Evolutionary conservation across 2,888 invertebrate species (phyloP).

Genomic region (Invenusta paracnida): DNA sequence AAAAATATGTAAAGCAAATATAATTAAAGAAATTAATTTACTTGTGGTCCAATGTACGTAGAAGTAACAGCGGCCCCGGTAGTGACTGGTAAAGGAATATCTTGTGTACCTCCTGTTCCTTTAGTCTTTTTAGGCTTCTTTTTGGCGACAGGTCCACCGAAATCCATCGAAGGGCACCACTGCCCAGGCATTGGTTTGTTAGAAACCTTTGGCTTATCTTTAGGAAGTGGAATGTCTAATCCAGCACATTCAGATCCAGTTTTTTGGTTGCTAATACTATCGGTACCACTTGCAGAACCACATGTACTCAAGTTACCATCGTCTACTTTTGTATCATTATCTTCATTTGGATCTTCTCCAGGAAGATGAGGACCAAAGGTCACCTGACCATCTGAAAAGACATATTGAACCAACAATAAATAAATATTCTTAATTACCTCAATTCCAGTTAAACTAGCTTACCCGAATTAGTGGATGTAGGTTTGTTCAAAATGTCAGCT

Average conservation of each 20-base stretch:
- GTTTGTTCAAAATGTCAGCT: background rate
- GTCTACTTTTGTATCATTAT: background rate
- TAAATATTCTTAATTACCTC: background rate
- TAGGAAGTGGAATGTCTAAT: slow-evolving; percentile 36
- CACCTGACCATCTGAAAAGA: background rate
- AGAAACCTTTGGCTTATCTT: slow-evolving; percentile 38
- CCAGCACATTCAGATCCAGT: background rate
- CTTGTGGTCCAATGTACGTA: slow-evolving; percentile 39
- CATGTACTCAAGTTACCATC: background rate
- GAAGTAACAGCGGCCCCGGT: background rate
- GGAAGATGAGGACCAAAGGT: slow-evolving; percentile 23
- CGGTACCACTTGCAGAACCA: background rate
- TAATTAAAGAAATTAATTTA: too few relatives aligned
- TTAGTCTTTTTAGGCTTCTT: slow-evolving; percentile 21
- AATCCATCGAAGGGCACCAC: slow-evolving; percentile 42
- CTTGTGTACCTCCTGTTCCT: background rate
- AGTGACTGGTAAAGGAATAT: slow-evolving; percentile 5
- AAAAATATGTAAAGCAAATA: too few relatives aligned
- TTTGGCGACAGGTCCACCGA: slow-evolving; percentile 38
- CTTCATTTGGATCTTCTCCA: background rate
- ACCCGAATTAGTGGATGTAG: background rate
- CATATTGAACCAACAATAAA: background rate
- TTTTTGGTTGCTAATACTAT: background rate
- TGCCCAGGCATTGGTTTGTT: slow-evolving; percentile 38
- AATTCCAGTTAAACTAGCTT: background rate